Evolutionary conservation across 2,888 invertebrate species (phyloP).

Genomic region (Stenichneumon culpator): DNA sequence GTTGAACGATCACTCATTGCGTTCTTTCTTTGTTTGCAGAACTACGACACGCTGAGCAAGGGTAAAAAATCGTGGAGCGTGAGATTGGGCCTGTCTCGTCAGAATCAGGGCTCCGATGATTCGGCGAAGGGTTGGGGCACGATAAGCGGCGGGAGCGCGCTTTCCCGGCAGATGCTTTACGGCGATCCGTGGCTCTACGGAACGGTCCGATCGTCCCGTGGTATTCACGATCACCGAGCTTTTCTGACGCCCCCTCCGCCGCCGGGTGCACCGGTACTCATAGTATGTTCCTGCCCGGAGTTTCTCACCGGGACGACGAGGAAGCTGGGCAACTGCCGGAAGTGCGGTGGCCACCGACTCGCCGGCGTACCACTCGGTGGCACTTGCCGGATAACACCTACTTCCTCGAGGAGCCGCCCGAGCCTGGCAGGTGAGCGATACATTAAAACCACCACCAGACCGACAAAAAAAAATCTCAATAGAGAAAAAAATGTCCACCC

Average conservation of each 20-base stretch:
- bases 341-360: slow-evolving; percentile 93
- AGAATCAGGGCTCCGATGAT: slow-evolving; percentile 81
- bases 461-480: neutral
- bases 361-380: slow-evolving; percentile 90
- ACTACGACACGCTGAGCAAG: slow-evolving; percentile 86
- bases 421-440: slow-evolving; percentile 81
- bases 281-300: slow-evolving; percentile 93
- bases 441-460: neutral
- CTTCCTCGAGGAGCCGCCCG: slow-evolving; percentile 79
- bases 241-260: slow-evolving; percentile 86
- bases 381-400: slow-evolving; percentile 84
- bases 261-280: slow-evolving; percentile 89
- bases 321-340: slow-evolving; percentile 93
- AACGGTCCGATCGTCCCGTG: slow-evolving; percentile 87
- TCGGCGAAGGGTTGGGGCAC: slow-evolving; percentile 80
- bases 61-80: slow-evolving; percentile 91
- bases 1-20: neutral
- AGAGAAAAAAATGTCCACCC: too few relatives aligned
- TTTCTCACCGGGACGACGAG: slow-evolving; percentile 92
- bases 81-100: slow-evolving; percentile 88
- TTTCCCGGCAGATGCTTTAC: slow-evolving; percentile 91
- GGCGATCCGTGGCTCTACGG: slow-evolving; percentile 93
- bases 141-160: slow-evolving; percentile 89
- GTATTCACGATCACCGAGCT: slow-evolving; percentile 84
- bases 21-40: slow-evolving; percentile 72